Conservation (phyloP, 1,140 invertebrate genomes). For the Trichoplusia ni region DNA sequence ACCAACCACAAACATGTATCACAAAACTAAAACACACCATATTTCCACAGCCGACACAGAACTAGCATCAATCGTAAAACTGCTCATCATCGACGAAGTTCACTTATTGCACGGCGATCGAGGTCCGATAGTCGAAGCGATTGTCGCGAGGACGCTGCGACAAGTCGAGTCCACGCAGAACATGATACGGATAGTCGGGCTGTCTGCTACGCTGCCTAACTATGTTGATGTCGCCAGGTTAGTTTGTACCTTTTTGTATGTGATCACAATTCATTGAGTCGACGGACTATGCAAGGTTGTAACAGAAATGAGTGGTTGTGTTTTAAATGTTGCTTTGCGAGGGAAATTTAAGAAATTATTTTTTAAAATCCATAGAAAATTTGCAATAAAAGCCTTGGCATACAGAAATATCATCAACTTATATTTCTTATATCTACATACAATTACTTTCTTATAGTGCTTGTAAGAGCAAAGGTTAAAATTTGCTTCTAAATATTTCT, state of each 20-base stretch:
- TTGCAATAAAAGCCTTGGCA: too few species aligned
- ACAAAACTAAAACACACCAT: too few species aligned
- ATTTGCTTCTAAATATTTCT: too few species aligned
- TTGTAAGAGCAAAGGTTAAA: too few species aligned
- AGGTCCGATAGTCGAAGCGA: constrained; percentile 98
- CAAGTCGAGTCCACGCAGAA: constrained; percentile 97
- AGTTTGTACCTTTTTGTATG: not conserved
- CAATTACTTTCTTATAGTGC: too few species aligned
- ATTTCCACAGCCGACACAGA: constrained; percentile 95
- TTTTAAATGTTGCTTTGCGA: too few species aligned
- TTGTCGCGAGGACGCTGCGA: constrained; percentile 97
- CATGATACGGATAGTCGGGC: constrained; percentile 98
- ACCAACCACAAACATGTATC: too few species aligned
- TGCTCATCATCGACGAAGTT: constrained; percentile 99
- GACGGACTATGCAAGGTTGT: not conserved
- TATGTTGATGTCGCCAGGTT: constrained; percentile 96
- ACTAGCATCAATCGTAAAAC: constrained; percentile 93
- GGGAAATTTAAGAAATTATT: too few species aligned
- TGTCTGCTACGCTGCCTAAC: constrained; percentile 99
- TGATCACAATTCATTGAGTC: not conserved
- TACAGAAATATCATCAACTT: too few species aligned
- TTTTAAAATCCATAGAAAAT: too few species aligned
- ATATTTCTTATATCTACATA: too few species aligned
- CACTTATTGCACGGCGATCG: constrained; percentile 98
- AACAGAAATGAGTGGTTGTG: not conserved